Evolutionary conservation across 2,888 invertebrate species (phyloP), one percentile per base, ranked within the genome.

Genomic region (Lasius platythorax): DNA sequence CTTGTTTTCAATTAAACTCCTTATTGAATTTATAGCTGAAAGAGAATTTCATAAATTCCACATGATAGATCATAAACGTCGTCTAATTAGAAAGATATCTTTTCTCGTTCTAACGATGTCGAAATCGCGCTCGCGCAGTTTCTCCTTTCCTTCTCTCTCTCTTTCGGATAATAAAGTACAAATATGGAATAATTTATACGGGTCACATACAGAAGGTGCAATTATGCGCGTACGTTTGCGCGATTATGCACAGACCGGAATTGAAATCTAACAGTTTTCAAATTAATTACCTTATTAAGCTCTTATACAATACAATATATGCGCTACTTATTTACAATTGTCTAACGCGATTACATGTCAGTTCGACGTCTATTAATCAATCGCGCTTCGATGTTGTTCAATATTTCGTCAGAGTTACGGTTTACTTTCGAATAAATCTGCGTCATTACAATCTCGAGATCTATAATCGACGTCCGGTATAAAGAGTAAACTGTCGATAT

Each of bases 361-460:
- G 15, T 61, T 56, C 46, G 9, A 23, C 12, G 12, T 43, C 37
- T 37, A 46, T 46, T 73, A 46, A 72, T 81, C 15, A 33, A 46
- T 61, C 33, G 15, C 30, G 37, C 40, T 15, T 56, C 12, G 33
- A 33, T 15, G 11, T 12, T 33, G 66, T 43, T 73, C 33, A 5
- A 73, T 58, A 23, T 73, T 79, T 73, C 61, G 12, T 81, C 37
- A 68, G 2, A 53, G 15, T 5, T 12, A 18, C 6, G 56, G 3
- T 9, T 73, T 61, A 40, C 33, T 61, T 61, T 81, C 61, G 18
- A 61, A 4, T n/a, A 11, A 33, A 12, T 12, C 3, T 61, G 15
- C 40, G n/a, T 46, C 9, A 61, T 61, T 73, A 73, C 72, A 58
- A 46, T 81, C 73, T 73, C 28, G 58, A 73, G 46, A 79, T 72